Evolutionary conservation across 2,113 vertebrate genomes (phyloP).

Genomic region (Climacteris rufus): DNA sequence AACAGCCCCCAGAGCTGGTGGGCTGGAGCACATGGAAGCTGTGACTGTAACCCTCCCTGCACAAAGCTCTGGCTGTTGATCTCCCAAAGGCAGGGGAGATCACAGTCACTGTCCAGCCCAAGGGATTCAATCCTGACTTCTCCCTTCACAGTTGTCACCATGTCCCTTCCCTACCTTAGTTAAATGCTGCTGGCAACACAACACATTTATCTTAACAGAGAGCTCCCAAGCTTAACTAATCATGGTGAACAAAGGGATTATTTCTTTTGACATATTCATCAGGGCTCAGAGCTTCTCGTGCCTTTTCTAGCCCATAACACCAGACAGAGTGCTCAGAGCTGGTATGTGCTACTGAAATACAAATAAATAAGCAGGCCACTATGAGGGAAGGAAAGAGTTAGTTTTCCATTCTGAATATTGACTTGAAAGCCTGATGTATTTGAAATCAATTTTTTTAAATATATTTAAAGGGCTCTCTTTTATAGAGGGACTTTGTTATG

Average conservation of each 20-base stretch:
- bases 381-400: not conserved
- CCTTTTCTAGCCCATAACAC: not conserved
- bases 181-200: not conserved
- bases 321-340: not conserved
- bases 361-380: not conserved
- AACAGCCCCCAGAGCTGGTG: not conserved
- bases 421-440: not conserved
- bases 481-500: slow-evolving; percentile 26
- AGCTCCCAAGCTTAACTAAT: not conserved
- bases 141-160: not conserved
- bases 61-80: not conserved
- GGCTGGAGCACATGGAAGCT: not conserved
- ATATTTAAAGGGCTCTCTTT: not conserved
- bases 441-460: not conserved
- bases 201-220: not conserved
- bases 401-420: slow-evolving; percentile 3
- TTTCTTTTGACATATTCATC: not conserved
- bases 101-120: not conserved
- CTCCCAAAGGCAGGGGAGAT: not conserved
- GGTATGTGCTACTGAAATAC: not conserved
- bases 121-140: not conserved
- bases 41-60: not conserved
- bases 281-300: not conserved
- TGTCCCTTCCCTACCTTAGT: not conserved
- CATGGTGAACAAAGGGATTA: not conserved